Conservation (phyloP, 2,888 invertebrate genomes). For the Sphaeridia pumilis region DNA sequence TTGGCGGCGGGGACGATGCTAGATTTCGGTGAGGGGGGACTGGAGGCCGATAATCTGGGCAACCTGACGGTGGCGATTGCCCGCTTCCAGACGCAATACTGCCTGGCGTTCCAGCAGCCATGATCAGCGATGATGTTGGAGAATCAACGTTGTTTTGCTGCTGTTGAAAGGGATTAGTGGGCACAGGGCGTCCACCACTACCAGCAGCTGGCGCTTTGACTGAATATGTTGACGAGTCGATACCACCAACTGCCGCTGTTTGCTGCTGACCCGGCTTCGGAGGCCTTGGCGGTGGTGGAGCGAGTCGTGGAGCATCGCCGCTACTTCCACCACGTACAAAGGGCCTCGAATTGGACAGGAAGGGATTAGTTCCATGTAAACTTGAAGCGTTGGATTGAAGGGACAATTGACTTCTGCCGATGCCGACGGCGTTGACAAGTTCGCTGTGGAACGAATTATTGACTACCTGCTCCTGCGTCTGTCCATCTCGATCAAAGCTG, state of each 20-base stretch:
- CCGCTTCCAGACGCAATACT: background rate
- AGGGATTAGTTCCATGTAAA: no score
- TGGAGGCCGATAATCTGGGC: slow-evolving; percentile 68
- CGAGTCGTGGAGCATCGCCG: slow-evolving; percentile 38
- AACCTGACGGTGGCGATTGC: background rate
- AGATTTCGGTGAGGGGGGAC: slow-evolving; percentile 70
- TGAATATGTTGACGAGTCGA: slow-evolving; percentile 34
- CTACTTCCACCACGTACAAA: slow-evolving; percentile 37
- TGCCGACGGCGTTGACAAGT: background rate
- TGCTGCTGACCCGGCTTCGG: slow-evolving; percentile 19
- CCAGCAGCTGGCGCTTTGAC: slow-evolving; percentile 17
- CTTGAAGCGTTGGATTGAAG: slow-evolving; percentile 40
- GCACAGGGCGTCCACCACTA: background rate
- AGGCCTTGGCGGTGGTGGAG: slow-evolving; percentile 32
- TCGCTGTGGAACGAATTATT: background rate
- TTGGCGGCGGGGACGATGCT: slow-evolving; percentile 32
- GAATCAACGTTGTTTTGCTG: slow-evolving; percentile 15
- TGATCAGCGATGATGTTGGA: slow-evolving; percentile 13
- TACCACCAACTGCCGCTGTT: background rate
- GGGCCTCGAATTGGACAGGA: slow-evolving; percentile 21
- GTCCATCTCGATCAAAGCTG: slow-evolving; percentile 25
- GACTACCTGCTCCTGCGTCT: background rate
- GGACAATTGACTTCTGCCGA: slow-evolving; percentile 8
- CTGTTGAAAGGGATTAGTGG: slow-evolving; percentile 1
- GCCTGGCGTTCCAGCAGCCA: slow-evolving; percentile 2